A percentile compares a stretch with the other conserved stretches of the same genome.
These are phyloP conservation scores for Melanostoma mellinum DNA, from an alignment of 2,888 invertebrate species.

Conservation along the genomic window DNA sequence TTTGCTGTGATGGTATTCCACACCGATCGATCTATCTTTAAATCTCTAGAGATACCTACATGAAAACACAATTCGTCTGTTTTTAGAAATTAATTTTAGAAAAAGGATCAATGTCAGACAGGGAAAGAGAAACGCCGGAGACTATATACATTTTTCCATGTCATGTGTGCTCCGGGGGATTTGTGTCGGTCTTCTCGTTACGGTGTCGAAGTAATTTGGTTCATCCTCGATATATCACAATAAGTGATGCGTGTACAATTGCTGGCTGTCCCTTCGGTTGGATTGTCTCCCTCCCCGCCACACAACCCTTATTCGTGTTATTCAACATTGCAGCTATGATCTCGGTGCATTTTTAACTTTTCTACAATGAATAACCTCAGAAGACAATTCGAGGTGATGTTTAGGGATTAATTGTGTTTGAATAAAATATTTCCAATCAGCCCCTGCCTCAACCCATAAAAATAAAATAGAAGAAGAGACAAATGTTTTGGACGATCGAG, in stretches of 20 bases:
- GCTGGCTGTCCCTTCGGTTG: constrained; percentile 27
- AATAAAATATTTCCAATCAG: constrained; percentile 65
- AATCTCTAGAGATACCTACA: constrained; percentile 53
- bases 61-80: constrained; percentile 40
- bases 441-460: constrained; percentile 13
- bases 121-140: neutral
- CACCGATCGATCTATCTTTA: constrained; percentile 59
- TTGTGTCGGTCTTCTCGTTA: constrained; percentile 54
- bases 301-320: neutral
- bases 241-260: constrained; percentile 70
- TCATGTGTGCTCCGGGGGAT: constrained; percentile 53
- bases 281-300: constrained; percentile 4
- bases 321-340: neutral
- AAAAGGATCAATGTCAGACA: constrained; percentile 30
- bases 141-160: constrained; percentile 2
- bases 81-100: constrained; percentile 66
- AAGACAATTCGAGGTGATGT: constrained; percentile 38
- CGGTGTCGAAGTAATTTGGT: constrained; percentile 68
- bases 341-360: constrained; percentile 44
- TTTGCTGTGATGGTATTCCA: constrained; percentile 38
- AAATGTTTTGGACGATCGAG: constrained; percentile 28
- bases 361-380: constrained; percentile 47
- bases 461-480: neutral
- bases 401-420: constrained; percentile 71
- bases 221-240: constrained; percentile 71